Conservation (phyloP, 53 echinoderm and acorn worm species). For the Hippasteria phrygiana region DNA sequence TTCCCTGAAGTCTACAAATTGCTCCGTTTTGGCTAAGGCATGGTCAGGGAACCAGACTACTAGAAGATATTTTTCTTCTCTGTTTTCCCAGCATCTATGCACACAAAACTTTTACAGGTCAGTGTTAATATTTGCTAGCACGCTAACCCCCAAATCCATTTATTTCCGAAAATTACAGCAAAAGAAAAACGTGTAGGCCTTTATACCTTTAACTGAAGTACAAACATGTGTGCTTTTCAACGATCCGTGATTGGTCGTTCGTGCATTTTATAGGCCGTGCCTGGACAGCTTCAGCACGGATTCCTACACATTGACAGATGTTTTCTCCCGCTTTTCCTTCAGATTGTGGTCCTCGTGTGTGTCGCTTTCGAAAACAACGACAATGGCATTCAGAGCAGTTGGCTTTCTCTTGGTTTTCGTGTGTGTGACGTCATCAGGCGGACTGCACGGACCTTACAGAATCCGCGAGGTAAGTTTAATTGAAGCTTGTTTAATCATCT, state of each 20-base stretch:
- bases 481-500: not conserved
- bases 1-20: too few species aligned
- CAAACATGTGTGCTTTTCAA: not conserved
- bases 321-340: not conserved
- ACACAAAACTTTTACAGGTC: too few species aligned
- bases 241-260: not conserved
- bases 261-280: too few species aligned
- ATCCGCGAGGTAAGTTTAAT: constrained; percentile 22
- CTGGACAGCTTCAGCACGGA: too few species aligned
- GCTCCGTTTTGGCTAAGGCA: too few species aligned
- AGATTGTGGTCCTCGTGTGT: constrained; percentile 40
- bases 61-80: too few species aligned
- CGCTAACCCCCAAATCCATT: too few species aligned
- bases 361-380: not conserved
- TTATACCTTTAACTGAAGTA: not conserved
- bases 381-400: constrained; percentile 22
- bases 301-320: not conserved
- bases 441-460: not conserved
- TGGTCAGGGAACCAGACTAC: too few species aligned
- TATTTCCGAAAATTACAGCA: too few species aligned
- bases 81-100: too few species aligned
- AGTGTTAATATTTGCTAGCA: too few species aligned
- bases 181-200: too few species aligned
- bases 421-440: constrained; percentile 40
- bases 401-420: constrained; percentile 22